Base-by-base conservation (phyloP, 2,113 vertebrate genomes). In the Sinocyclocheilus rhinocerous region DNA sequence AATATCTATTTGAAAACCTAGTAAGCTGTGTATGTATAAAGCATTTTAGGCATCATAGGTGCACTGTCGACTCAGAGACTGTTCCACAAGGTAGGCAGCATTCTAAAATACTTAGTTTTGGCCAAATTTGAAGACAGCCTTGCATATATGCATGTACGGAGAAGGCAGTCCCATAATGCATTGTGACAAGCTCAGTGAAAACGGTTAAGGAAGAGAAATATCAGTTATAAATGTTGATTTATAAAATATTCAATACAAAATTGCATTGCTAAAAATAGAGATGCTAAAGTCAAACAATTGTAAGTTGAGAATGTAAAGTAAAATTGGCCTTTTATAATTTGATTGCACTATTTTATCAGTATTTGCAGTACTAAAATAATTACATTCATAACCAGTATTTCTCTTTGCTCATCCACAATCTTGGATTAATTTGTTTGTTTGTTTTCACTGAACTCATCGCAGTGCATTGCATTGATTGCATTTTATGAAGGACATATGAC, bases 1-100 rank as follows among this genome's bases (percentile, higher is more conserved):
- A 80, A 80, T 79, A 61, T 78, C 10, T 78, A 36, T 78, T 57
- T 2, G 8, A 42, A 80, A 80, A 45, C 36, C n/a, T 16, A 65
- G n/a, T 18, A 4, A 45, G 59, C 59, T 48, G 59, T 12, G 20
- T 24, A 42, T 1, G 22, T 3, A 42, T n/a, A 39, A 36, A 63
- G 55, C 29, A 78, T 78, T 78, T 78, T 26, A 29, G 69, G 36
- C 69, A 72, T 72, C 33, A 22, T 72, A 72, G 33, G 69, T 22
- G 1, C 69, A 72, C 69, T 72, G 18, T 72, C 0, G 10, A 42
- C 69, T 72, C 18, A 3, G 9, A 39, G 33, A 72, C 36, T 36
- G 16, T 70, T 36, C 16, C 18, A 18, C 36, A 36, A 70, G 3
- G 67, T 70, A 36, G 29, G 33, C 16, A 70, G 16, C 29, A 20